These are phyloP conservation scores for Onychorhynchus coronatus DNA, from an alignment of 2,113 vertebrate genomes.

Conservation along the genomic window DNA sequence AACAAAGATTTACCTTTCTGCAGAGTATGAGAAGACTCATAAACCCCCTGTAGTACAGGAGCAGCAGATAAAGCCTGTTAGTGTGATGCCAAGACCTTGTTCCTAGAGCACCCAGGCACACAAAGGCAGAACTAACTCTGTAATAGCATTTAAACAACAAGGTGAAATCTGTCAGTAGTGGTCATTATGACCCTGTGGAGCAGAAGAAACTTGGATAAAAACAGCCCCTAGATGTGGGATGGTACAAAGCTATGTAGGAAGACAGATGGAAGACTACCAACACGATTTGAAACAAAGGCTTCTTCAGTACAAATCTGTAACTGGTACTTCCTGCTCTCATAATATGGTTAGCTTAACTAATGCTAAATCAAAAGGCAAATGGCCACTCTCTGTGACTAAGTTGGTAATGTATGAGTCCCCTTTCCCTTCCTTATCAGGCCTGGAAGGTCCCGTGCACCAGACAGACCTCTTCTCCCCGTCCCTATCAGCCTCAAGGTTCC, in stretches of 20 bases:
- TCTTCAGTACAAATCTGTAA: neutral
- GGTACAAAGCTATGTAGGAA: neutral
- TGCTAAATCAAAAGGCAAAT: neutral
- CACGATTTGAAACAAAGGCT: neutral
- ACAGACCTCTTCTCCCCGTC: neutral
- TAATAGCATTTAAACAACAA: neutral
- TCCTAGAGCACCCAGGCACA: neutral
- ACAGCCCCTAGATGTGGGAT: neutral
- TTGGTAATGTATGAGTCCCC: neutral
- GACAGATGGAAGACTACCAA: neutral
- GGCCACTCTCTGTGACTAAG: neutral
- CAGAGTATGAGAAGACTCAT: neutral
- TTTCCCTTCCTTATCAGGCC: neutral
- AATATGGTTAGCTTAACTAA: neutral
- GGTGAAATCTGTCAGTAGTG: neutral
- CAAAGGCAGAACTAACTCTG: neutral
- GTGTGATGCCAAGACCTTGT: neutral
- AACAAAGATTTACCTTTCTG: neutral
- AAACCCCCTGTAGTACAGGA: neutral
- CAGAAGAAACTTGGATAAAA: neutral
- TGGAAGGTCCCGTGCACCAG: neutral
- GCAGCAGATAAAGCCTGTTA: neutral
- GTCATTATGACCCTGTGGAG: neutral
- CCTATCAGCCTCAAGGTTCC: neutral
- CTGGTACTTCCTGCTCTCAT: neutral